Evolutionary conservation across 1,140 invertebrate species (phyloP).

Genomic region (Colletes gigas): DNA sequence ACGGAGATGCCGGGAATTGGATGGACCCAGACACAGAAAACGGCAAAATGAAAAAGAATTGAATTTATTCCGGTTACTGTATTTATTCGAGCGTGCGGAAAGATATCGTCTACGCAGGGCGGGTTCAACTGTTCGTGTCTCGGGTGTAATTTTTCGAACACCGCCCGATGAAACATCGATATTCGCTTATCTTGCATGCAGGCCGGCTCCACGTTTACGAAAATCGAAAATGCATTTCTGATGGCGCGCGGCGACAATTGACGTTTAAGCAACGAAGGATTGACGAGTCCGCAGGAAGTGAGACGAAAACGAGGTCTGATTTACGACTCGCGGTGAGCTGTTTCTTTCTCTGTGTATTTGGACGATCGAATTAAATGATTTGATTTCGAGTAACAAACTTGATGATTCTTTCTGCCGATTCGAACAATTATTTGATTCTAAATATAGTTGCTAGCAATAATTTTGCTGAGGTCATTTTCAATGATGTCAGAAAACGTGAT

Average conservation of each 20-base stretch:
- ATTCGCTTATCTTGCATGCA: not conserved
- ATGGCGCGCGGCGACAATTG: too few relatives aligned
- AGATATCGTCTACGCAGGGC: conserved; percentile 12
- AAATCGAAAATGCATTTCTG: not conserved
- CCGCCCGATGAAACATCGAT: conserved; percentile 1
- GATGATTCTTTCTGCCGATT: too few relatives aligned
- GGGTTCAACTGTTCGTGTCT: not conserved
- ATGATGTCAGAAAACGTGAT: too few relatives aligned
- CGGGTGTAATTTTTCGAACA: conserved; percentile 23
- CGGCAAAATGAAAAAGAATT: conserved; percentile 23
- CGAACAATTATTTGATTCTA: too few relatives aligned
- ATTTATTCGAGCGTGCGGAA: conserved; percentile 38
- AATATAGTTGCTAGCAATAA: too few relatives aligned
- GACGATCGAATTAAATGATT: too few relatives aligned
- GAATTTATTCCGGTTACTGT: conserved; percentile 38
- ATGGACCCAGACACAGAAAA: conserved; percentile 18
- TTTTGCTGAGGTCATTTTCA: too few relatives aligned
- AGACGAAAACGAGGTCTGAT: too few relatives aligned
- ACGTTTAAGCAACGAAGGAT: not conserved
- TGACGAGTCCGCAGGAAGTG: too few relatives aligned
- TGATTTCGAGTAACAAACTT: too few relatives aligned
- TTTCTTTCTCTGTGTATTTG: too few relatives aligned
- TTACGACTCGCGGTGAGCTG: too few relatives aligned
- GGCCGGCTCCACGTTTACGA: not conserved
- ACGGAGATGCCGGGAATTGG: conserved; percentile 33